phyloP scores from a whole-genome alignment of 2,888 invertebrate genomes.

The Drosophila suboccidentalis region DNA sequence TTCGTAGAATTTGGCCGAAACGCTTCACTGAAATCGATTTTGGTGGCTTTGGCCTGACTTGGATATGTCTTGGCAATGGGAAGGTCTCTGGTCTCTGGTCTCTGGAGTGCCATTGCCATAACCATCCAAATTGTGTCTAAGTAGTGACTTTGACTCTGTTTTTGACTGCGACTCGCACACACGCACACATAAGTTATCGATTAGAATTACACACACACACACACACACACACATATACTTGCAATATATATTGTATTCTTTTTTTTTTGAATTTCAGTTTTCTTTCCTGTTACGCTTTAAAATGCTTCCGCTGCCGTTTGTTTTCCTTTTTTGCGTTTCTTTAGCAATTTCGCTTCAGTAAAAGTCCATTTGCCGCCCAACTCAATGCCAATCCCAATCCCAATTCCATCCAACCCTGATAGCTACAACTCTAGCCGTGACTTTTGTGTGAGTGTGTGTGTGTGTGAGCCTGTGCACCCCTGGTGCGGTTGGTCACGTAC shows the following conservation, averaged over 20 bases:
- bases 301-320: slow-evolving; percentile 69
- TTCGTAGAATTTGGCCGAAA: slow-evolving; percentile 73
- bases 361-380: slow-evolving; percentile 74
- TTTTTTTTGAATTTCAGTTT: slow-evolving; percentile 54
- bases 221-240: slow-evolving; percentile 20
- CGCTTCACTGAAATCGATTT: slow-evolving; percentile 74
- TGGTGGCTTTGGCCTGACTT: slow-evolving; percentile 22
- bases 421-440: slow-evolving; percentile 18
- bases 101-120: slow-evolving; percentile 83
- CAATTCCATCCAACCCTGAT: slow-evolving; percentile 57
- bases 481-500: slow-evolving; percentile 85
- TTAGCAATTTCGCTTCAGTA: slow-evolving; percentile 69
- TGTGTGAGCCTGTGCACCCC: slow-evolving; percentile 57
- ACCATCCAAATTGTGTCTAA: slow-evolving; percentile 83
- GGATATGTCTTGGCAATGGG: slow-evolving; percentile 8
- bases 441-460: slow-evolving; percentile 10
- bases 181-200: slow-evolving; percentile 68
- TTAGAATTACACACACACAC: slow-evolving; percentile 48
- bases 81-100: slow-evolving; percentile 78
- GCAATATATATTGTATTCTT: slow-evolving; percentile 37
- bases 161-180: slow-evolving; percentile 22
- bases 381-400: slow-evolving; percentile 29
- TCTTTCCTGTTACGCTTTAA: slow-evolving; percentile 71
- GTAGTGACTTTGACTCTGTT: slow-evolving; percentile 60
- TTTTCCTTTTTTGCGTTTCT: slow-evolving; percentile 48